Base-by-base conservation (phyloP, 2,113 vertebrate species). In the Clarias magur region DNA sequence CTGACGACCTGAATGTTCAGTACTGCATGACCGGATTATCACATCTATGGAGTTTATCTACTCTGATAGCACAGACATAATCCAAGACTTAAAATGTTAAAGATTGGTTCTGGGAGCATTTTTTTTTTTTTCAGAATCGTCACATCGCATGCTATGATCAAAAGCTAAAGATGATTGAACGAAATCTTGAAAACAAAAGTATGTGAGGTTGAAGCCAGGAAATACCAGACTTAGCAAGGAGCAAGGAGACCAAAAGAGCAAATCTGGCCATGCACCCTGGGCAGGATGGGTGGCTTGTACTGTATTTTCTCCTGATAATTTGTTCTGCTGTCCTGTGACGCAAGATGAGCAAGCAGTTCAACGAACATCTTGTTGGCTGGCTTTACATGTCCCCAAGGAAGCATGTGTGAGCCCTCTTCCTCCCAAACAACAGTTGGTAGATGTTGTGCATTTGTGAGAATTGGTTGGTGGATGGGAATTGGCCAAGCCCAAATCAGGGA, bases 341-440 rank as follows among this genome's bases (percentile, higher is more conserved):
- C 19, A 56, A 53, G 53, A 56, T 56, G 75, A 56, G 53, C 75
- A 30, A 30, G 25, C 53, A 27, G 76, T 79, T 78, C 53, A 79
- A 27, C 6, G 19, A 80, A 62, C 19, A 38, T 38, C 9, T 60
- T 27, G 9, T 21, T 80, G 79, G 19, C 30, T 81, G 30, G 30
- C 9, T 81, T 60, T 19, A 62, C 21, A 13, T 34, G 19, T 62
- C 10, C 62, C 79, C 1, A 4, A 81, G 56, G 79, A 62, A 62
- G 19, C 17, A 38, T 62, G 30, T 81, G 27, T 62, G 60, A 38
- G 57, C 79, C 79, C 19, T 80, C 79, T 38, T 38, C 30, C 19
- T 80, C 56, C 56, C 56, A 80, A 34, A 81, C 79, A 81, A 62
- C 79, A 81, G 30, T 81, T 42, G 79, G 56, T 60, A 59, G 56